Percentiles rank a stretch among this genome's conserved stretches.
Conservation (phyloP, 2,113 vertebrate species). For the Neomonachus schauinslandi region DNA sequence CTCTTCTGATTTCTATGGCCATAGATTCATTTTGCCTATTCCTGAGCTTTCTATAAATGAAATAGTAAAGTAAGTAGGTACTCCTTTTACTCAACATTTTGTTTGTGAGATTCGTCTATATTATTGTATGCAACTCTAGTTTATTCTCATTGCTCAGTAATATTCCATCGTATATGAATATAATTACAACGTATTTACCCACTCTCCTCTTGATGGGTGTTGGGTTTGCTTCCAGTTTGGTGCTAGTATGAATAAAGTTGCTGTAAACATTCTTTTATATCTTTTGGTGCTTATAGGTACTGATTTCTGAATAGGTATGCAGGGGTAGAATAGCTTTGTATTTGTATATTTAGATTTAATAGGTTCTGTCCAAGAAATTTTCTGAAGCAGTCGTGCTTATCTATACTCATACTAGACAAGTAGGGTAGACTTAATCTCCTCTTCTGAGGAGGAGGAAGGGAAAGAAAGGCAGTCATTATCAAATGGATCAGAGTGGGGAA, state of each 20-base stretch:
- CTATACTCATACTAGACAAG: neutral
- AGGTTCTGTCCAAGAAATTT: neutral
- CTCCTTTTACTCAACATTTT: neutral
- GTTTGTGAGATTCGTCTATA: neutral
- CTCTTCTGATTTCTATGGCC: neutral
- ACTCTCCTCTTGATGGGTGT: neutral
- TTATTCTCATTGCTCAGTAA: neutral
- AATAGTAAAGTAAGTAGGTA: neutral
- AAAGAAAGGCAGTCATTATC: neutral
- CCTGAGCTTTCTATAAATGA: neutral
- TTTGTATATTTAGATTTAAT: neutral
- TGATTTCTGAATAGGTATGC: neutral
- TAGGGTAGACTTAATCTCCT: neutral
- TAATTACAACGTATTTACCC: neutral
- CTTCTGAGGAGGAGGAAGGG: neutral
- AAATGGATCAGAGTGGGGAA: neutral
- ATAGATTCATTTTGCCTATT: neutral
- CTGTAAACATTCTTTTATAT: neutral
- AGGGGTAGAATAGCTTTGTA: neutral
- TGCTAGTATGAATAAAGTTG: constrained; percentile 25
- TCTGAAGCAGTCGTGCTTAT: neutral
- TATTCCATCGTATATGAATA: neutral
- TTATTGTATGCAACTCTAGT: neutral
- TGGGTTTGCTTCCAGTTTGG: neutral
- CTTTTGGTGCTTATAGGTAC: neutral